phyloP scores from a whole-genome alignment of 2,797 vertebrate genomes.

The Clangula hyemalis region DNA sequence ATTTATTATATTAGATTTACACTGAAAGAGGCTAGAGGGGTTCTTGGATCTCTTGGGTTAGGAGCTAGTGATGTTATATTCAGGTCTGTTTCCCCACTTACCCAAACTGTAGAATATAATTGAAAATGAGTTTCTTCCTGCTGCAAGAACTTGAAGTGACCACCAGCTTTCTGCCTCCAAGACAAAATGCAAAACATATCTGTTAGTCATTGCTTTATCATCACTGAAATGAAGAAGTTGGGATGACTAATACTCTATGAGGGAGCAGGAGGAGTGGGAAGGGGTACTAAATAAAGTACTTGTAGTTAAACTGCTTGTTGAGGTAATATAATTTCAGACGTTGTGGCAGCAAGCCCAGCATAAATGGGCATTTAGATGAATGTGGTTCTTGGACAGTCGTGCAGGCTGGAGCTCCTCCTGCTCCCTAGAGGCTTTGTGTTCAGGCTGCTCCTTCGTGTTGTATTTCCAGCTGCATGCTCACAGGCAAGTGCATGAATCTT shows the following conservation, averaged over 20 bases:
- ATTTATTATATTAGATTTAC: neutral
- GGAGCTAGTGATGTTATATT: neutral
- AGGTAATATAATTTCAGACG: neutral
- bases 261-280: neutral
- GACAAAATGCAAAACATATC: neutral
- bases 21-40: neutral
- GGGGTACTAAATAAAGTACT: constrained; percentile 3
- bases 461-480: neutral
- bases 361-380: neutral
- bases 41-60: neutral
- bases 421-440: neutral
- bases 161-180: neutral
- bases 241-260: neutral
- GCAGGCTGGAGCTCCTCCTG: neutral
- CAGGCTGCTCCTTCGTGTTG: neutral
- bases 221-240: neutral
- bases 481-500: fast-evolving
- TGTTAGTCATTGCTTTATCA: neutral
- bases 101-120: neutral
- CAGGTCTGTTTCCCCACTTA: neutral
- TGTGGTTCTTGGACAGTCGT: neutral
- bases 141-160: neutral
- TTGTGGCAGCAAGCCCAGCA: neutral
- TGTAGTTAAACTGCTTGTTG: constrained; percentile 14
- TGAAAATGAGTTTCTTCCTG: neutral